Evolutionary conservation across 1,140 invertebrate genomes (phyloP).

Genomic region (Adelges cooleyi): DNA sequence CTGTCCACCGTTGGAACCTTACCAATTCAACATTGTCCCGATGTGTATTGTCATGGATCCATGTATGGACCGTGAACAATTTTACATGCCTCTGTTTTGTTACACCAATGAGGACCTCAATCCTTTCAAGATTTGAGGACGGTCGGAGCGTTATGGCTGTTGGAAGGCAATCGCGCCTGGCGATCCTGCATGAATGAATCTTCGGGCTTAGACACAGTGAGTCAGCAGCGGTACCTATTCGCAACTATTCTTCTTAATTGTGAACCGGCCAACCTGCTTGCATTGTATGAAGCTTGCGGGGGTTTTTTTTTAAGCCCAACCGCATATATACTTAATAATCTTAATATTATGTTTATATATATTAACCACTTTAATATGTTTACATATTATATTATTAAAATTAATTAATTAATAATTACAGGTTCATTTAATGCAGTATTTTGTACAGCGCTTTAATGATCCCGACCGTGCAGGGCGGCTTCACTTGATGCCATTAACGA

Average conservation of each 20-base stretch:
- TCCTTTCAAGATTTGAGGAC: constrained; percentile 38
- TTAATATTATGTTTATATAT: too few relatives aligned
- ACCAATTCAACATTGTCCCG: constrained; percentile 31
- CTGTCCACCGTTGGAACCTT: neutral
- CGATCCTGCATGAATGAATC: neutral
- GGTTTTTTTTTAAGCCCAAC: neutral
- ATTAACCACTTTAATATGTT: neutral
- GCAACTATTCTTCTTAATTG: too few relatives aligned
- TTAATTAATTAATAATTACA: neutral
- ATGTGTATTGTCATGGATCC: constrained; percentile 39
- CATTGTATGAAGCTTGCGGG: neutral
- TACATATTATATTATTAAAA: neutral
- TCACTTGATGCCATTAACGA: neutral
- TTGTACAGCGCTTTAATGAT: neutral
- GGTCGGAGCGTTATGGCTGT: constrained; percentile 34
- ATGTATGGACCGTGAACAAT: constrained; percentile 38
- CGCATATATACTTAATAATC: too few relatives aligned
- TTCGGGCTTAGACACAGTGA: too few relatives aligned
- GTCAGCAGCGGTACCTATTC: too few relatives aligned
- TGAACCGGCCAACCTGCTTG: too few relatives aligned
- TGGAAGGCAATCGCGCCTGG: constrained; percentile 35
- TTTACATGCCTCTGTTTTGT: constrained; percentile 39
- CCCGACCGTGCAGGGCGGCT: neutral
- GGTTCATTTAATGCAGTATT: neutral
- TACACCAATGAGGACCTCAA: constrained; percentile 38